Percentiles rank a stretch among this genome's conserved stretches.
Evolutionary conservation across 92 coral and sea anemone genomes (phyloP).

Genomic region (Parazoanthus swiftii): DNA sequence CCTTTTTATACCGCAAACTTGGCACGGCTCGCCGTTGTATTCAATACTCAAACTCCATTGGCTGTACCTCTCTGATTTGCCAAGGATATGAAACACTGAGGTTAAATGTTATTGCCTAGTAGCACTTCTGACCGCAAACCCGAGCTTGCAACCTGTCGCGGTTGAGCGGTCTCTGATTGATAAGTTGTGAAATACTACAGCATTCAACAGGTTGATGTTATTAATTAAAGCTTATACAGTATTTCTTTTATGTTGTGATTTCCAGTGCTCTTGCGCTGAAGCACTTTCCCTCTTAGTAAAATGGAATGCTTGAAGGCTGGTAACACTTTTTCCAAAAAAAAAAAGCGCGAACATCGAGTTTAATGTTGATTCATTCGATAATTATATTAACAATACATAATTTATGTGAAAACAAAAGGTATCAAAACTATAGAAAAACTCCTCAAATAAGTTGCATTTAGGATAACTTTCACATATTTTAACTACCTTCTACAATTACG

Average conservation of each 20-base stretch:
- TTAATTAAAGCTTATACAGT: background rate
- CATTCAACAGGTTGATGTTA: slow-evolving; percentile 39
- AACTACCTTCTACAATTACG: background rate
- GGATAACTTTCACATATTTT: too few relatives aligned
- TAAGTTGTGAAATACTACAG: background rate
- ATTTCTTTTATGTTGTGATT: background rate
- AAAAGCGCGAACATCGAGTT: background rate
- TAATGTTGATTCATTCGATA: background rate
- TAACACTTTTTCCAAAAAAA: background rate
- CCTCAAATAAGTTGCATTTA: background rate
- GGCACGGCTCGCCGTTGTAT: slow-evolving; percentile 5
- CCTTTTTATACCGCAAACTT: slow-evolving; percentile 29
- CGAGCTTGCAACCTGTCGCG: slow-evolving; percentile 15
- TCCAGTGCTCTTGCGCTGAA: background rate
- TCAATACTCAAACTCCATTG: slow-evolving; percentile 29
- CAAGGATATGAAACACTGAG: slow-evolving; percentile 1
- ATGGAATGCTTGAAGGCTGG: too few relatives aligned
- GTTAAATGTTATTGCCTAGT: slow-evolving; percentile 9
- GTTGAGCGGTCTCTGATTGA: background rate
- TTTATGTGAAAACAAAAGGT: background rate
- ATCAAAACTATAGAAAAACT: background rate
- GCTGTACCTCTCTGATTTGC: slow-evolving; percentile 10
- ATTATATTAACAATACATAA: slow-evolving; percentile 5
- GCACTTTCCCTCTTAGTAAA: background rate
- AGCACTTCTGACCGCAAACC: slow-evolving; percentile 18